Evolutionary conservation across 2,797 vertebrate genomes (phyloP).

Genomic region (Manis javanica): DNA sequence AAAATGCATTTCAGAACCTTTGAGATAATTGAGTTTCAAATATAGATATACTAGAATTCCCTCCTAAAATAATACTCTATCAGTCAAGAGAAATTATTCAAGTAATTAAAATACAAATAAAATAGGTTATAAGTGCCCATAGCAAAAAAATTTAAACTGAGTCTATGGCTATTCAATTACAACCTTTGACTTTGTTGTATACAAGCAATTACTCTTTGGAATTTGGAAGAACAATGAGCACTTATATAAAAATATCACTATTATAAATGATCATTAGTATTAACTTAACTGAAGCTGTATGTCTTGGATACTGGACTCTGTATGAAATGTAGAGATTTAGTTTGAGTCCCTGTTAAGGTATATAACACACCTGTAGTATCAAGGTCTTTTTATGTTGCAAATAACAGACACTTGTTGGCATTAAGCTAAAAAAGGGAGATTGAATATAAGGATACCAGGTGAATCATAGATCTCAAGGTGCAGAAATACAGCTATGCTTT

Average conservation of each 20-base stretch:
- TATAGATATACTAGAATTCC: not conserved
- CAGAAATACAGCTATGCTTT: not conserved
- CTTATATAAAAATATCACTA: not conserved
- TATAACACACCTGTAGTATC: not conserved
- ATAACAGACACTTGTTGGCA: not conserved
- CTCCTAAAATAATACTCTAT: not conserved
- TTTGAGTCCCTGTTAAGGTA: not conserved
- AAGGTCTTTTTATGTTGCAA: not conserved
- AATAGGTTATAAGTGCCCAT: not conserved
- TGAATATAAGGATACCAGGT: not conserved
- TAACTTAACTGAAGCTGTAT: not conserved
- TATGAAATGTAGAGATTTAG: not conserved
- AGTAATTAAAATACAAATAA: constrained; percentile 15
- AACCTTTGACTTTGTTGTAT: not conserved
- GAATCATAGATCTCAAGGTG: not conserved
- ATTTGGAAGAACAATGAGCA: not conserved
- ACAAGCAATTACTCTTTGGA: not conserved
- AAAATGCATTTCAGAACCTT: not conserved
- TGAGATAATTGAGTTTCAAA: not conserved
- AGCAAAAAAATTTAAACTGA: not conserved
- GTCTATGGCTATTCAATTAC: not conserved
- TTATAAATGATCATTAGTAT: not conserved
- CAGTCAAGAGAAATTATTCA: not conserved
- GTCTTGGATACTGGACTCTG: not conserved
- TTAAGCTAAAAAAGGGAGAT: not conserved